Percentiles rank a stretch among this genome's conserved stretches.
Conservation (phyloP, 2,888 invertebrate genomes). For the Linnaemya vulpina region DNA sequence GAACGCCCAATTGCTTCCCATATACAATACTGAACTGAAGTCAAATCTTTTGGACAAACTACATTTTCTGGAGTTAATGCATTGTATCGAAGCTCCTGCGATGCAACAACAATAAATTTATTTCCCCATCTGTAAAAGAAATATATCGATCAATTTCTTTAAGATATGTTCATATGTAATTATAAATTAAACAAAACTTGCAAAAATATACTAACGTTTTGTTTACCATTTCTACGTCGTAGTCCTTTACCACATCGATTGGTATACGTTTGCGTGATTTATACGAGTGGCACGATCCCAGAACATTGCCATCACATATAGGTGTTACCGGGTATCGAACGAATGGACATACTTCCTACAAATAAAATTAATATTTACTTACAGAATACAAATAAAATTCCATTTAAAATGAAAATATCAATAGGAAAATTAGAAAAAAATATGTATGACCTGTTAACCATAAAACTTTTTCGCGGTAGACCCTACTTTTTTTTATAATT, state of each 20-base stretch:
- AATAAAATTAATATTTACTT: neutral
- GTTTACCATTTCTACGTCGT: conserved; percentile 83
- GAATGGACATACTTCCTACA: conserved; percentile 83
- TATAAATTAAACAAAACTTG: neutral
- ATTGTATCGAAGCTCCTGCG: conserved; percentile 85
- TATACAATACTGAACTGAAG: conserved; percentile 86
- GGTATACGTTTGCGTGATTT: conserved; percentile 85
- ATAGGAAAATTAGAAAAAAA: too few relatives aligned
- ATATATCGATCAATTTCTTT: neutral
- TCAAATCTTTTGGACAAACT: conserved; percentile 83
- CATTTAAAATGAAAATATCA: too few relatives aligned
- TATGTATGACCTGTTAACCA: too few relatives aligned
- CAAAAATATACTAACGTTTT: conserved; percentile 75
- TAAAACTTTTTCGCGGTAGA: too few relatives aligned
- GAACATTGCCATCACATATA: conserved; percentile 85
- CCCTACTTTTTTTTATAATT: too few relatives aligned
- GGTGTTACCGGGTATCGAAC: conserved; percentile 86
- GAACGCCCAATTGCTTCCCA: conserved; percentile 90
- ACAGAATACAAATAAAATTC: neutral
- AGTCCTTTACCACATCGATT: conserved; percentile 79
- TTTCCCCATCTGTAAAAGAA: conserved; percentile 85
- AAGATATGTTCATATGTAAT: neutral
- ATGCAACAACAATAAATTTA: conserved; percentile 88
- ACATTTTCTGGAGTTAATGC: conserved; percentile 85
- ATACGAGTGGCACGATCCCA: conserved; percentile 88